These are phyloP conservation scores for Oncorhynchus kisutch DNA, from an alignment of 2,113 vertebrate genomes.

Conservation along the genomic window DNA sequence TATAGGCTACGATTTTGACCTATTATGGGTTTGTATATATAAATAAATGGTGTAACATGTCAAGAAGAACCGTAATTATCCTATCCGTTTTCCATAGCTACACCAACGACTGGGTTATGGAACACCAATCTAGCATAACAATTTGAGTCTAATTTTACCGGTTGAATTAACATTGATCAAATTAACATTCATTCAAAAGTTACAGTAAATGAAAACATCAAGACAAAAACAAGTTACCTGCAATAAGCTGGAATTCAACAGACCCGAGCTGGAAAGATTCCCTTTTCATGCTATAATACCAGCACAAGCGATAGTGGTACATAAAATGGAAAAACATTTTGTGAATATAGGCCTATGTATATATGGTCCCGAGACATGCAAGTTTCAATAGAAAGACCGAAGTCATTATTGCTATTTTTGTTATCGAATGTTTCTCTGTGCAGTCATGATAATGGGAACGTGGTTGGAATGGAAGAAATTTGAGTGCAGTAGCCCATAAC, in stretches of 20 bases:
- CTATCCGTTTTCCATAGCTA: too few species aligned
- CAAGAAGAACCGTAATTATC: too few species aligned
- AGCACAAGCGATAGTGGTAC: too few species aligned
- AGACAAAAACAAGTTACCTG: background rate
- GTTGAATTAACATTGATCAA: too few species aligned
- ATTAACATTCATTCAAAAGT: too few species aligned
- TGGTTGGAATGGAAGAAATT: background rate
- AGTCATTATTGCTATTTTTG: background rate
- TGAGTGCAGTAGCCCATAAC: slow-evolving; percentile 11
- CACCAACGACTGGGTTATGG: background rate
- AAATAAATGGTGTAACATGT: too few species aligned
- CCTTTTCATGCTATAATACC: too few species aligned
- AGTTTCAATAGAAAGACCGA: background rate
- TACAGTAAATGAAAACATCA: background rate
- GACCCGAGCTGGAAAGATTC: background rate
- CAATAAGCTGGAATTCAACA: background rate
- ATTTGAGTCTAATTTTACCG: too few species aligned
- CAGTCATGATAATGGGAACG: background rate
- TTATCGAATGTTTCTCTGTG: background rate
- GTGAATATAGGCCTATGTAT: background rate
- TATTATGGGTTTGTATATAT: too few species aligned
- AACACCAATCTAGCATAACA: background rate
- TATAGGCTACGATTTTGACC: too few species aligned
- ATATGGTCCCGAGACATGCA: background rate
- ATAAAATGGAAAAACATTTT: background rate